phyloP scores from a whole-genome alignment of 2,888 invertebrate genomes.

The Ectobius pallidus region DNA sequence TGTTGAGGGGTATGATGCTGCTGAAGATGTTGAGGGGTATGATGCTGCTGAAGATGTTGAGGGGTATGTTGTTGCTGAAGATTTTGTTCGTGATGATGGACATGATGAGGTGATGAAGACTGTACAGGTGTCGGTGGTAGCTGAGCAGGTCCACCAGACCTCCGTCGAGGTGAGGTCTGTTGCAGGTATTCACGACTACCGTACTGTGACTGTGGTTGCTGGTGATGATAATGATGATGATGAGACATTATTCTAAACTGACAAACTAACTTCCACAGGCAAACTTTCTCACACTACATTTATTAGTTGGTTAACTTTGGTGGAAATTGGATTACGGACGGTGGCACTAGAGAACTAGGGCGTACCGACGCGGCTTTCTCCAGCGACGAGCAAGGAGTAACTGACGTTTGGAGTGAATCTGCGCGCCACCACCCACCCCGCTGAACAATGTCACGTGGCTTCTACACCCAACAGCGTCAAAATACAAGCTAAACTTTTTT shows the following conservation, averaged over 20 bases:
- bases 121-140: neutral
- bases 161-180: constrained; percentile 1
- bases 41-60: no score
- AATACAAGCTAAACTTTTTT: no score
- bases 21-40: no score
- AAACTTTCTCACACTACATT: neutral
- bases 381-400: constrained; percentile 4
- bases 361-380: constrained; percentile 26
- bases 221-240: constrained; percentile 5
- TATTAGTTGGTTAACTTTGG: no score
- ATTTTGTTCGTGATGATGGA: neutral
- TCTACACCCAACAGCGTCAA: no score
- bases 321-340: no score
- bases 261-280: neutral
- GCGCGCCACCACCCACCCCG: neutral
- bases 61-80: no score
- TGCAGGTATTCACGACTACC: neutral
- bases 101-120: constrained; percentile 5
- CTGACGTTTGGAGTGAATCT: neutral
- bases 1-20: neutral
- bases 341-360: neutral
- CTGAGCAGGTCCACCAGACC: neutral
- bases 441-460: neutral
- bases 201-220: no score
- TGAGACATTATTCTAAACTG: neutral